Base-by-base conservation (phyloP, 2,113 vertebrate species). In the Calypte anna region DNA sequence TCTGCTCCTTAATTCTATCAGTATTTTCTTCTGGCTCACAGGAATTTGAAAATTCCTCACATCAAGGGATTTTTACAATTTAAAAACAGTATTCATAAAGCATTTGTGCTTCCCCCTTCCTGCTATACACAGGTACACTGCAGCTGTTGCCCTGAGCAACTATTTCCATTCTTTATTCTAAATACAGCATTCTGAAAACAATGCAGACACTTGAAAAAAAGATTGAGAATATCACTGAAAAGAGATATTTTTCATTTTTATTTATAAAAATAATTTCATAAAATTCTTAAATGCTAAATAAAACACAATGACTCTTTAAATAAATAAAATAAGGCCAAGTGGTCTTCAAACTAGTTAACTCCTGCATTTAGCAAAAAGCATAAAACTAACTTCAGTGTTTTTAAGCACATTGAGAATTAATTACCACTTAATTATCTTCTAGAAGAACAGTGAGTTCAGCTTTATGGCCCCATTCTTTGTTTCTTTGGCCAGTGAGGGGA, bases 81-180 rank as follows among this genome's bases (percentile, higher is more conserved):
- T 82, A 89, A 64, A 68, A 91, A 27, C 12, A 33, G 14, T 64
- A 63, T 82, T 86, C 77, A 73, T 18, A 74, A 77, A 83, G 68
- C 31, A 70, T 77, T 18, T 75, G 64, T 88, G 14, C 20, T 75
- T 87, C 51, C 62, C 23, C 33, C 87, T 86, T 92, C 44, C 57
- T 1, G 2, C 86, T 80, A 27, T 7, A 66, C 38, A 76, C 36
- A 79, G 0, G 1, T 36, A 82, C 58, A 27, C 78, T 69, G 69
- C 58, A 91, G 66, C 67, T 88, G 91, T 96, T 94, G 84, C 84
- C 67, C 51, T 38, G 14, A 82, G 87, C 46, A 87, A 91, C 91
- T 87, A 78, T 55, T 76, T 76, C 74, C 86, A 82, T 76, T 84
- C 62, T 92, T 92, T 75, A 82, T 50, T 84, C 66, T 79, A 89